These are phyloP conservation scores for Umimayanthus kanabou DNA, from an alignment of 92 coral and sea anemone species.

Conservation along the genomic window DNA sequence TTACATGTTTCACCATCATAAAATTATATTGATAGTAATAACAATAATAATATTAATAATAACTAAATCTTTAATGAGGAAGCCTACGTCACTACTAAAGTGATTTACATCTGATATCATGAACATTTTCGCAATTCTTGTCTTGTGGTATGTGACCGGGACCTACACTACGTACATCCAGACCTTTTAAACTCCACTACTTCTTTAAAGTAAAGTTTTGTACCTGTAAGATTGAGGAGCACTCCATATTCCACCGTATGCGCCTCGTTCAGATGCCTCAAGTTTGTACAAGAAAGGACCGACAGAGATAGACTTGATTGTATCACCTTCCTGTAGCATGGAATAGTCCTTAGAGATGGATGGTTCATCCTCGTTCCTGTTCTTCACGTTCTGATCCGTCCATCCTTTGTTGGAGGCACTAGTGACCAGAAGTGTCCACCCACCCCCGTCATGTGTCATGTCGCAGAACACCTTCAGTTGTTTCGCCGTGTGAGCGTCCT, in stretches of 20 bases:
- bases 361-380: slow-evolving; percentile 83
- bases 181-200: not conserved
- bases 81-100: too few relatives aligned
- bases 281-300: slow-evolving; percentile 85
- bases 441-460: slow-evolving; percentile 89
- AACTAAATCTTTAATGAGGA: too few relatives aligned
- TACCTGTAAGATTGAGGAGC: slow-evolving; percentile 96
- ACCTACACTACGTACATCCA: too few relatives aligned
- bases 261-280: slow-evolving; percentile 86
- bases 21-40: too few relatives aligned
- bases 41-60: too few relatives aligned
- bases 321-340: slow-evolving; percentile 77
- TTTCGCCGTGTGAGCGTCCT: slow-evolving; percentile 72
- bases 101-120: too few relatives aligned
- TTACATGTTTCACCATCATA: not conserved
- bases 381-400: slow-evolving; percentile 68
- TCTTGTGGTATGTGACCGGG: not conserved
- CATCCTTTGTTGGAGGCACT: slow-evolving; percentile 81
- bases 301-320: slow-evolving; percentile 77
- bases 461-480: slow-evolving; percentile 86
- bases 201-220: not conserved
- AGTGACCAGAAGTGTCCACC: slow-evolving; percentile 91
- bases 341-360: slow-evolving; percentile 85
- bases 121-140: not conserved
- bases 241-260: slow-evolving; percentile 89